Conservation (phyloP, 1,140 invertebrate genomes). For the Macrocentrus cingulum region DNA sequence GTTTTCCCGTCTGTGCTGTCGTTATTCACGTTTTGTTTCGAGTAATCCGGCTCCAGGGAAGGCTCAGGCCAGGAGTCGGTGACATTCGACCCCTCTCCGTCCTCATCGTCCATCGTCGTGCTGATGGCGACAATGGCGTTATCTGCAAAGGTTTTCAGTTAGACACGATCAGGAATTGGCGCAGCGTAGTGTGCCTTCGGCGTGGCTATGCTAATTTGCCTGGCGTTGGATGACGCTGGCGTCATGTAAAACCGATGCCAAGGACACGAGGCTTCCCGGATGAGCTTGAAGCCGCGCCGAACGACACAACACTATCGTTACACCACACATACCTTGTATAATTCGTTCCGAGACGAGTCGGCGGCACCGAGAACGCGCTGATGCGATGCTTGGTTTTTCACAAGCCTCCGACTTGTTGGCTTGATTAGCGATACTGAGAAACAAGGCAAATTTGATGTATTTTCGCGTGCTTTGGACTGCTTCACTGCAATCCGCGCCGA, state of each 20-base stretch:
- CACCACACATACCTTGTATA: constrained; percentile 2
- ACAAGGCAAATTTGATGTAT: too few relatives aligned
- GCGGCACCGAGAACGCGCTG: too few relatives aligned
- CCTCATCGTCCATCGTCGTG: constrained; percentile 58
- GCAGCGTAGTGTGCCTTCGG: too few relatives aligned
- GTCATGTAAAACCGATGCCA: not conserved
- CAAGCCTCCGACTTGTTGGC: too few relatives aligned
- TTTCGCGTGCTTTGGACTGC: constrained; percentile 10
- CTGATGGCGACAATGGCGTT: constrained; percentile 21
- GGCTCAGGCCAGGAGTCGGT: constrained; percentile 46
- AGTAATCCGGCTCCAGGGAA: too few relatives aligned
- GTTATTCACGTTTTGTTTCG: constrained; percentile 46
- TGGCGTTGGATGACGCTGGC: not conserved
- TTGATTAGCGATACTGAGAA: too few relatives aligned
- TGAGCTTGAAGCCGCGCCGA: not conserved
- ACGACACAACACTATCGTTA: not conserved
- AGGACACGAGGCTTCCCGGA: not conserved
- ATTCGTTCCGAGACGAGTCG: not conserved
- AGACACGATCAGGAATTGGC: too few relatives aligned
- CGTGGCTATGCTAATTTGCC: too few relatives aligned
- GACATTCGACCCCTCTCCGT: constrained; percentile 47
- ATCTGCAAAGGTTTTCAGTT: constrained; percentile 8
- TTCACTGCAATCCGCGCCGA: constrained; percentile 48
- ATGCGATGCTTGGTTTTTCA: too few relatives aligned
- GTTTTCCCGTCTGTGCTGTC: constrained; percentile 33